Base-by-base conservation (phyloP, 92 coral and sea anemone species). In the Diadumene lineata region DNA sequence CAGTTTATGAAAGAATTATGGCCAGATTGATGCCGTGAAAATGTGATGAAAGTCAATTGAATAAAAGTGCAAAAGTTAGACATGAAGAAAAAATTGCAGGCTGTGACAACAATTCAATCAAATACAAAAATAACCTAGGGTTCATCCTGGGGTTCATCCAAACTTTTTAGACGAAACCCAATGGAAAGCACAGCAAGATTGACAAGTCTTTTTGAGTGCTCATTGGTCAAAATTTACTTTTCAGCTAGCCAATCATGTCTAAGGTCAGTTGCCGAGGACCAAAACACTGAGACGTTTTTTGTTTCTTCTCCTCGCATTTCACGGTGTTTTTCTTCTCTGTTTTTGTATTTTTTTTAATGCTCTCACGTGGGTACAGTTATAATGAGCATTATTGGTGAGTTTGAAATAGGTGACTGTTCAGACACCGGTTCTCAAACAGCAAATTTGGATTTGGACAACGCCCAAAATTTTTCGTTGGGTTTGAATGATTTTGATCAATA, bases 351-450 rank as follows among this genome's bases (percentile, higher is more conserved):
- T 50, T 56, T 56, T 55, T 31, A 72, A 72, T 72, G 77, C 34
- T 9, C 32, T 56, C 33, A 10, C n/a, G 66, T 30, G 50, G 48
- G 32, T 22, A 27, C 28, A 19, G 55, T 32, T 56, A 72, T 72
- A 31, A 72, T 72, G 77, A 72, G 77, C 66, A 72, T 72, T 18
- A 60, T 72, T 38, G 77, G 46, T 22, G 77, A 72, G 32, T 56
- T 72, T 38, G 66, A 72, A 72, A 19, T 72, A 57, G 53, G 66
- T 21, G 66, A 70, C 27, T 29, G 60, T 26, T 19, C 74, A 4
- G 23, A 28, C 30, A 43, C 48, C 55, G 50, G 58, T 31, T 70
- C 77, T 33, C 66, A 43, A 43, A 33, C 65, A 50, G 56, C 77
- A 72, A 57, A 50, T 72, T 57, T 53, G 44, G 43, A 29, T 31